phyloP scores from a whole-genome alignment of 2,888 invertebrate species.

The Drosophila neonasuta region DNA sequence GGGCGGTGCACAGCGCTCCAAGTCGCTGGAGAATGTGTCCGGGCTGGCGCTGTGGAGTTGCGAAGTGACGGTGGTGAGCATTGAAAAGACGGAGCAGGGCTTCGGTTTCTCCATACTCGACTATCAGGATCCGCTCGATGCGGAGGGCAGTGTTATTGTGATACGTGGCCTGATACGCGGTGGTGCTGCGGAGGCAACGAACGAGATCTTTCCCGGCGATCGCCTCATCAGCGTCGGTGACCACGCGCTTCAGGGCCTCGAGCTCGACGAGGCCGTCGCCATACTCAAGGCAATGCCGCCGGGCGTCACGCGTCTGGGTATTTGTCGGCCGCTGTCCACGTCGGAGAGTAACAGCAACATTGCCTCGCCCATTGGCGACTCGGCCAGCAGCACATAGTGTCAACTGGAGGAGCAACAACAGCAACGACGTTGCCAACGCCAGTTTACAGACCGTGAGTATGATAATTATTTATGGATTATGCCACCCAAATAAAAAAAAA shows the following conservation, averaged over 20 bases:
- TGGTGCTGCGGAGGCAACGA: conserved; percentile 97
- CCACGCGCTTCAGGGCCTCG: conserved; percentile 93
- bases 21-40: conserved; percentile 96
- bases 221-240: conserved; percentile 96
- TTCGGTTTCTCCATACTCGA: conserved; percentile 99
- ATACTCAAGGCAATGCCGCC: conserved; percentile 96
- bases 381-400: conserved; percentile 81
- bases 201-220: conserved; percentile 97
- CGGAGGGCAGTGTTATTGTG: conserved; percentile 97
- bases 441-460: conserved; percentile 74
- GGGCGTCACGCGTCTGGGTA: conserved; percentile 94
- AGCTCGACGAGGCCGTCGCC: conserved; percentile 96
- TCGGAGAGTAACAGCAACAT: conserved; percentile 83
- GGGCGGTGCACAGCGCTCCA: conserved; percentile 85
- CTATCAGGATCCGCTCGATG: conserved; percentile 98
- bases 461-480: conserved; percentile 2
- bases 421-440: background rate
- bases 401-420: conserved; percentile 16
- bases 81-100: conserved; percentile 96
- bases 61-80: conserved; percentile 94
- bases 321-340: conserved; percentile 88
- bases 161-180: conserved; percentile 98
- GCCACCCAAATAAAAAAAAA: background rate
- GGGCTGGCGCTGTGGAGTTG: conserved; percentile 98
- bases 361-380: conserved; percentile 80